These are phyloP conservation scores for Acleris laterana DNA, from an alignment of 2,888 invertebrate genomes.

Conservation along the genomic window DNA sequence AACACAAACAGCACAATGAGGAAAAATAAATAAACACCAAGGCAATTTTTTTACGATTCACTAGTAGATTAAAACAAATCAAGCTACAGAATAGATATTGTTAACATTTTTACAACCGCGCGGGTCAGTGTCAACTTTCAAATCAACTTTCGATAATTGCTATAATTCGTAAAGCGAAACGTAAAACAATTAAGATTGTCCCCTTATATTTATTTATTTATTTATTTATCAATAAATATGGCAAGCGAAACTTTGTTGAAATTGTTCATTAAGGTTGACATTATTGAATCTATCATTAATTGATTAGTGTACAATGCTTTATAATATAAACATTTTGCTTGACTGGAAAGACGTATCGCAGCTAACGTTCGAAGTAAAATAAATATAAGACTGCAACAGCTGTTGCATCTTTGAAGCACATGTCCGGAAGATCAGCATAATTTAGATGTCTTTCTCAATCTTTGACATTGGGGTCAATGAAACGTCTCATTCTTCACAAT, in stretches of 20 bases:
- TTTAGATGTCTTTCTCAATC: too few relatives aligned
- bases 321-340: too few relatives aligned
- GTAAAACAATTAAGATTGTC: too few relatives aligned
- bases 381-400: not conserved
- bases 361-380: not conserved
- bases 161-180: slow-evolving; percentile 21
- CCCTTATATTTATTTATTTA: too few relatives aligned
- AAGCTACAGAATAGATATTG: slow-evolving; percentile 31
- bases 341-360: not conserved
- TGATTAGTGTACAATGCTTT: too few relatives aligned
- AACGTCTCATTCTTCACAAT: not conserved
- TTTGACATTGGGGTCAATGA: too few relatives aligned
- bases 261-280: not conserved
- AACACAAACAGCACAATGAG: not conserved
- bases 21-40: slow-evolving; percentile 1
- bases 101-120: slow-evolving; percentile 28
- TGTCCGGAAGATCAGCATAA: not conserved
- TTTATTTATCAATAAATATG: slow-evolving; percentile 5
- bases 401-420: slow-evolving; percentile 1
- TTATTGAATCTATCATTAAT: not conserved
- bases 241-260: slow-evolving; percentile 1
- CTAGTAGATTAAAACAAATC: slow-evolving; percentile 3
- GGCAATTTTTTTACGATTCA: not conserved
- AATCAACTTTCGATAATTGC: slow-evolving; percentile 38
- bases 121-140: slow-evolving; percentile 36